Evolutionary conservation across 2,888 invertebrate species (phyloP).

Genomic region (Bimastos eiseni): DNA sequence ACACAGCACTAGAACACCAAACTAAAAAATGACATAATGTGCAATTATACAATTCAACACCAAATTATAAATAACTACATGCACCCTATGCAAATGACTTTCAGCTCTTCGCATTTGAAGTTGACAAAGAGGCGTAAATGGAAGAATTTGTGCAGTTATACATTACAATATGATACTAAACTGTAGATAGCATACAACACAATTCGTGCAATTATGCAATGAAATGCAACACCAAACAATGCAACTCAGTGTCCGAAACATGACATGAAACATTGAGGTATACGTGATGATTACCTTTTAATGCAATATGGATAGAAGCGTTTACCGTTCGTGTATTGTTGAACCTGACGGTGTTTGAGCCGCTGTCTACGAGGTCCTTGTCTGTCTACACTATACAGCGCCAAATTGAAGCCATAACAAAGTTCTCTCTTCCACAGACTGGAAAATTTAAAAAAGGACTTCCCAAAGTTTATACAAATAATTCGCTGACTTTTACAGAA

Average conservation of each 20-base stretch:
- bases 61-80: no score
- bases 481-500: neutral
- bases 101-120: no score
- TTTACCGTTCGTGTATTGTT: neutral
- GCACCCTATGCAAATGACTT: no score
- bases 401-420: no score
- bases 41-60: no score
- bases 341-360: neutral
- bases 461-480: neutral
- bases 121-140: no score
- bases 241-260: neutral
- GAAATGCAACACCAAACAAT: neutral
- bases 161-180: no score
- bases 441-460: neutral
- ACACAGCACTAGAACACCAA: no score
- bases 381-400: neutral
- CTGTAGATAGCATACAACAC: no score
- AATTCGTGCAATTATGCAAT: no score
- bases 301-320: neutral
- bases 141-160: no score
- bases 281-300: neutral
- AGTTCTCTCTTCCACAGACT: neutral
- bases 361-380: neutral
- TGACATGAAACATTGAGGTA: neutral
- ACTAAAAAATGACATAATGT: no score